Conservation (phyloP, 2,797 vertebrate genomes). For the Poeciliopsis paucimaculata region DNA sequence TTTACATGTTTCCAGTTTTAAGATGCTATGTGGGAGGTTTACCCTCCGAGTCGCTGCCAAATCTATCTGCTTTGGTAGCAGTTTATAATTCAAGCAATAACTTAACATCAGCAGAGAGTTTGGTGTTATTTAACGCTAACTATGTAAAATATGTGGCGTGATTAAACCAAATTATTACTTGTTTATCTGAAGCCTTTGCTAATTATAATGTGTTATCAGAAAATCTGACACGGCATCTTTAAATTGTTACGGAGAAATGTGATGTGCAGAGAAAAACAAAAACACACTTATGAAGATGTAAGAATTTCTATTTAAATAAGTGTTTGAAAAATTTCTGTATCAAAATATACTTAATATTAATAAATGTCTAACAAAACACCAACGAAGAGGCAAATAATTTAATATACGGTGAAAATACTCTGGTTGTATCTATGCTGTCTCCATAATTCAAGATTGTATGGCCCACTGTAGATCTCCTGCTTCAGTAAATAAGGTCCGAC, state of each 20-base stretch:
- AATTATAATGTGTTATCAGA: slow-evolving; percentile 58
- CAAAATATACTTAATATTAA: neutral
- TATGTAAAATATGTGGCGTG: slow-evolving; percentile 6
- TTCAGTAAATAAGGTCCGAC: slow-evolving; percentile 57
- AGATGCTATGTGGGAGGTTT: slow-evolving; percentile 66
- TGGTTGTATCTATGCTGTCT: slow-evolving; percentile 25
- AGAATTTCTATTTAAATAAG: slow-evolving; percentile 9
- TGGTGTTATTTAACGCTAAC: slow-evolving; percentile 15
- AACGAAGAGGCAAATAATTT: slow-evolving; percentile 2
- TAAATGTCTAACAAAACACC: neutral
- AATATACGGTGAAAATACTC: neutral
- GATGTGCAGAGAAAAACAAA: slow-evolving; percentile 32
- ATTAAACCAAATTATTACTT: slow-evolving; percentile 21
- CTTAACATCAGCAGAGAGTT: slow-evolving; percentile 20
- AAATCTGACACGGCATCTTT: slow-evolving; percentile 58
- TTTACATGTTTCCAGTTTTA: slow-evolving; percentile 41
- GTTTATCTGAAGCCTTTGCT: slow-evolving; percentile 21
- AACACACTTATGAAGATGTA: slow-evolving; percentile 8
- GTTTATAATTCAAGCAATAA: slow-evolving; percentile 66
- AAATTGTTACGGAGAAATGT: slow-evolving; percentile 31
- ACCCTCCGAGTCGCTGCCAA: slow-evolving; percentile 50
- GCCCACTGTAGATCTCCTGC: slow-evolving; percentile 31
- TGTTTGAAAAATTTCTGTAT: slow-evolving; percentile 3
- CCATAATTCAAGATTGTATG: slow-evolving; percentile 3
- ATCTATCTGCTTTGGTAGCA: slow-evolving; percentile 38